These are phyloP conservation scores for Chelonus insularis DNA, from an alignment of 1,140 invertebrate species.

Conservation along the genomic window DNA sequence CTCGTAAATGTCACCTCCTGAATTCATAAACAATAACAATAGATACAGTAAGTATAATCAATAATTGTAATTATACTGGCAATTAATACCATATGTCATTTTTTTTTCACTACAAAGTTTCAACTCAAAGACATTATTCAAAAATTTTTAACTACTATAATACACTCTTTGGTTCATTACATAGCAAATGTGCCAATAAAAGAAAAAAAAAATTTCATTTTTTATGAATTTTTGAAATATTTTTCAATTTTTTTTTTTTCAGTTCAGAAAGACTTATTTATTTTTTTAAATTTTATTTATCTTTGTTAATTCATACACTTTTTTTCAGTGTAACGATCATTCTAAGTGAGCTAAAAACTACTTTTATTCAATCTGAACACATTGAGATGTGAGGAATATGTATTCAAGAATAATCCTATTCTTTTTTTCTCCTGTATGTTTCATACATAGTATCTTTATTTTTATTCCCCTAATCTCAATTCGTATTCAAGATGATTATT, in stretches of 20 bases:
- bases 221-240: constrained; percentile 4
- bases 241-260: constrained; percentile 11
- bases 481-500: background rate
- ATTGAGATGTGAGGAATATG: constrained; percentile 7
- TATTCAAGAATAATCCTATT: background rate
- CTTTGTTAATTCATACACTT: constrained; percentile 21
- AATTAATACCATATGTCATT: constrained; percentile 31
- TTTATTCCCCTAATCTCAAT: background rate
- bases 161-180: constrained; percentile 28
- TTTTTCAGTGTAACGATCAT: constrained; percentile 5
- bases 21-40: constrained; percentile 60
- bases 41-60: constrained; percentile 52
- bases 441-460: too few species aligned
- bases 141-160: constrained; percentile 28
- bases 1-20: constrained; percentile 52
- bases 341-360: constrained; percentile 22
- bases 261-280: constrained; percentile 23
- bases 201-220: constrained; percentile 19
- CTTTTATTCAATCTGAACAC: constrained; percentile 1
- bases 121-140: constrained; percentile 26
- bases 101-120: constrained; percentile 27
- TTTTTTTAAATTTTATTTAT: constrained; percentile 13
- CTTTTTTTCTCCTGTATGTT: too few species aligned
- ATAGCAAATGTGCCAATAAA: constrained; percentile 23
- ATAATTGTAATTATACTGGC: constrained; percentile 39